Percentiles rank a stretch among this genome's conserved stretches.
Evolutionary conservation across 2,797 vertebrate species (phyloP).

Genomic region (Myotis pilosus): DNA sequence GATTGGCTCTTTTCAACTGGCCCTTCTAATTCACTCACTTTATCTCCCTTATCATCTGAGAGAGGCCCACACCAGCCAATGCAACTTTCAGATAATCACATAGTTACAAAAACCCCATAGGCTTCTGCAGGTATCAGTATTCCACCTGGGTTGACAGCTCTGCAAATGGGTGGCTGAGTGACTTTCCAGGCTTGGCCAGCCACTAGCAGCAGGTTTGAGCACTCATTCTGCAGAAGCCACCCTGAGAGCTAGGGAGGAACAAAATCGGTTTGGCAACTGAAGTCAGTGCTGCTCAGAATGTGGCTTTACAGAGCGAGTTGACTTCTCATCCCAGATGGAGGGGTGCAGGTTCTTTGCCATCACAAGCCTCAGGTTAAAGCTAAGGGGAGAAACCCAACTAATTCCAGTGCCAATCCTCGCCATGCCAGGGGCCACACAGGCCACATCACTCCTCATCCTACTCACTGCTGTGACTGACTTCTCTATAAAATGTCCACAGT

Average conservation of each 20-base stretch:
- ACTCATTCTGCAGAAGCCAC: slow-evolving; percentile 45
- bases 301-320: not conserved
- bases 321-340: not conserved
- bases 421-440: not conserved
- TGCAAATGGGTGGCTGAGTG: not conserved
- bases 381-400: not conserved
- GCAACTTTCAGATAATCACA: not conserved
- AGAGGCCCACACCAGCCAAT: not conserved
- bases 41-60: not conserved
- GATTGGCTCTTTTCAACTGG: not conserved
- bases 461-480: not conserved
- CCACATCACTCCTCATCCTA: not conserved
- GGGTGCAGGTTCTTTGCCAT: not conserved
- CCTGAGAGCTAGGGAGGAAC: not conserved
- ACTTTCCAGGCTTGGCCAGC: not conserved
- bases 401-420: not conserved
- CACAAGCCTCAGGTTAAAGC: not conserved
- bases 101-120: not conserved
- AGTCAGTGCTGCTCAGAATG: not conserved
- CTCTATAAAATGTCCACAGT: not conserved
- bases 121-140: not conserved
- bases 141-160: not conserved
- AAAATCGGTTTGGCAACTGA: not conserved
- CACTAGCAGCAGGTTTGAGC: not conserved
- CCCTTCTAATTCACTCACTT: not conserved